Percentiles rank a stretch among this genome's conserved stretches.
phyloP scores from a whole-genome alignment of 1,140 invertebrate genomes.

The Zaprionus kolodkinae region DNA sequence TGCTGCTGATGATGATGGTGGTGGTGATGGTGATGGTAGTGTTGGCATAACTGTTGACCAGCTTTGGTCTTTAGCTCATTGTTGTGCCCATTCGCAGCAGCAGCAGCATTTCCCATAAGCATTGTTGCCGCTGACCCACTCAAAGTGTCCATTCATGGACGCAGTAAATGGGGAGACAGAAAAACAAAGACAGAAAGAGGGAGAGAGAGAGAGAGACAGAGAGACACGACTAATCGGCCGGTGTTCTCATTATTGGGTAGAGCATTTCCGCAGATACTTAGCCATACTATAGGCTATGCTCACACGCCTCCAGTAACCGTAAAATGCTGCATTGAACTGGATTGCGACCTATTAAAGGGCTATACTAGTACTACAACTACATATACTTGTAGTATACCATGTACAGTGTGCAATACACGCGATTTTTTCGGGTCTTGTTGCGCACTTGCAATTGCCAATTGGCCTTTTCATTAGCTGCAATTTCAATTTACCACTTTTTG shows the following conservation, averaged over 20 bases:
- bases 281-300: constrained; percentile 10
- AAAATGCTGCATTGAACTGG: constrained; percentile 46
- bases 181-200: neutral
- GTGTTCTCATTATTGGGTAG: constrained; percentile 46
- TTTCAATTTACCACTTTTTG: constrained; percentile 50
- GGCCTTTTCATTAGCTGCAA: constrained; percentile 57
- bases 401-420: neutral
- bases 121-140: constrained; percentile 49
- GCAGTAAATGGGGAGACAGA: neutral
- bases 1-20: constrained; percentile 33
- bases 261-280: constrained; percentile 55
- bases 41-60: constrained; percentile 36
- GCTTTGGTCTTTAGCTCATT: constrained; percentile 44
- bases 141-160: constrained; percentile 49
- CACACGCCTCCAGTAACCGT: constrained; percentile 40
- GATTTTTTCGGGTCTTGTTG: constrained; percentile 18
- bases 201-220: neutral
- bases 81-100: constrained; percentile 36
- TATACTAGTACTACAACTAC: neutral
- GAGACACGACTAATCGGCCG: constrained; percentile 41
- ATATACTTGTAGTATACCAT: neutral
- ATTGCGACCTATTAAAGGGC: constrained; percentile 38
- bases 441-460: constrained; percentile 55
- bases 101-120: constrained; percentile 35
- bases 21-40: neutral